These are phyloP conservation scores for Muscicapa comitata DNA, from an alignment of 2,797 vertebrate species.

Conservation along the genomic window DNA sequence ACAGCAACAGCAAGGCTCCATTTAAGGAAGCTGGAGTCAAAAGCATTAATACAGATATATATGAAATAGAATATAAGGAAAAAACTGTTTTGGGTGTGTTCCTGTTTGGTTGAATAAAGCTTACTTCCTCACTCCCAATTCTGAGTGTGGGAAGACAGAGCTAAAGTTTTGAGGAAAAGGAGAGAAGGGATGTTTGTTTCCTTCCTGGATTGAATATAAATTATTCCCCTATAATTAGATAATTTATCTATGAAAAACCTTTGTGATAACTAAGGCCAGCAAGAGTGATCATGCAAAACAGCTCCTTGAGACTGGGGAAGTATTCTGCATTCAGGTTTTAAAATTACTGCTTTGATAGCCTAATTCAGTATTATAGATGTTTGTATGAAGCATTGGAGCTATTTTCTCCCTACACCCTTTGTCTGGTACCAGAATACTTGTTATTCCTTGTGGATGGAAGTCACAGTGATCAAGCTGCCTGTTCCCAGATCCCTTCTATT, in stretches of 20 bases:
- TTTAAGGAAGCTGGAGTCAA: background rate
- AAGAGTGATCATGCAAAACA: background rate
- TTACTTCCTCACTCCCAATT: background rate
- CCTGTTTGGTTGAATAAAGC: background rate
- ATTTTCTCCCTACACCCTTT: background rate
- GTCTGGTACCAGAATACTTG: background rate
- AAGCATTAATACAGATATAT: background rate
- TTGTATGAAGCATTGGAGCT: background rate
- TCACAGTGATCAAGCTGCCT: background rate
- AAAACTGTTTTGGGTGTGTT: slow-evolving; percentile 16
- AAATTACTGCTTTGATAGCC: background rate
- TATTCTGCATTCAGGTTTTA: background rate
- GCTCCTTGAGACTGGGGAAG: background rate
- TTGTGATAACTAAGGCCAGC: background rate
- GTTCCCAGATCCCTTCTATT: background rate
- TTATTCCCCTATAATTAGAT: background rate
- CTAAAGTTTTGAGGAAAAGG: background rate
- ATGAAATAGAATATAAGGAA: background rate
- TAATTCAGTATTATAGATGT: background rate
- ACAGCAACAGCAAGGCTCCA: background rate
- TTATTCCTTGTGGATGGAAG: background rate
- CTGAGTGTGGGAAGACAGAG: background rate
- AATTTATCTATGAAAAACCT: background rate
- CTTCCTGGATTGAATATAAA: background rate
- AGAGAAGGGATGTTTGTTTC: background rate